Conservation (phyloP, 2,797 vertebrate species). For the Coranthus polyacanthus region DNA sequence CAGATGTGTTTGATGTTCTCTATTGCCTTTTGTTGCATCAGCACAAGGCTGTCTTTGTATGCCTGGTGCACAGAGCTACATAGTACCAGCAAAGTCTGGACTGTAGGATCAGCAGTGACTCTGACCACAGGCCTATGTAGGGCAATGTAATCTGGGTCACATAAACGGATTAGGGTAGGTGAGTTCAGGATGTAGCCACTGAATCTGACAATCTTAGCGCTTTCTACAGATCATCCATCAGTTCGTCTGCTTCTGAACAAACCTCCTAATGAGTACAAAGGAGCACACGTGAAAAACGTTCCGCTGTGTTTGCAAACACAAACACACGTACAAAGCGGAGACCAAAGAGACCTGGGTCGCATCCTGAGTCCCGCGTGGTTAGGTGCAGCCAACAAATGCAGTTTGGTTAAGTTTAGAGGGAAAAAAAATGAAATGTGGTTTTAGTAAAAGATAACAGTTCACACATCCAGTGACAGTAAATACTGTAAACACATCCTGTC, state of each 20-base stretch:
- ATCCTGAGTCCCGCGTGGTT: too few relatives aligned
- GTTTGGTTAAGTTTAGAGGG: too few relatives aligned
- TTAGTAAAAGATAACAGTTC: too few relatives aligned
- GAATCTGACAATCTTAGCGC: slow-evolving; percentile 22
- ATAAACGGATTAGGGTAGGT: slow-evolving; percentile 60
- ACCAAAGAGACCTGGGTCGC: too few relatives aligned
- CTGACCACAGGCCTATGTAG: slow-evolving; percentile 33
- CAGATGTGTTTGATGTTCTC: slow-evolving; percentile 82
- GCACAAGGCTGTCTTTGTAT: slow-evolving; percentile 77
- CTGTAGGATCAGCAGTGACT: slow-evolving; percentile 49
- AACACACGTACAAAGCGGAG: not conserved
- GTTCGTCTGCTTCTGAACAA: slow-evolving; percentile 1
- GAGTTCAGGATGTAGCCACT: slow-evolving; percentile 37
- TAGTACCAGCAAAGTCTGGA: slow-evolving; percentile 48
- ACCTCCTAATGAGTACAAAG: slow-evolving; percentile 8
- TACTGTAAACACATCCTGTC: too few relatives aligned
- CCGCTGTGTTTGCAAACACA: not conserved
- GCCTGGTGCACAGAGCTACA: slow-evolving; percentile 50
- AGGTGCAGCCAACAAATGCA: too few relatives aligned
- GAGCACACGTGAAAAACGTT: not conserved
- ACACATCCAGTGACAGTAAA: too few relatives aligned
- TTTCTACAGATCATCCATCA: slow-evolving; percentile 5
- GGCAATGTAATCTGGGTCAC: slow-evolving; percentile 66
- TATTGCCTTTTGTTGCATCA: slow-evolving; percentile 83
- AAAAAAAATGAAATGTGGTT: too few relatives aligned